Percentiles rank a stretch among this genome's conserved stretches.
Conservation (phyloP, 2,888 invertebrate species). For the Macrophya annulata region DNA sequence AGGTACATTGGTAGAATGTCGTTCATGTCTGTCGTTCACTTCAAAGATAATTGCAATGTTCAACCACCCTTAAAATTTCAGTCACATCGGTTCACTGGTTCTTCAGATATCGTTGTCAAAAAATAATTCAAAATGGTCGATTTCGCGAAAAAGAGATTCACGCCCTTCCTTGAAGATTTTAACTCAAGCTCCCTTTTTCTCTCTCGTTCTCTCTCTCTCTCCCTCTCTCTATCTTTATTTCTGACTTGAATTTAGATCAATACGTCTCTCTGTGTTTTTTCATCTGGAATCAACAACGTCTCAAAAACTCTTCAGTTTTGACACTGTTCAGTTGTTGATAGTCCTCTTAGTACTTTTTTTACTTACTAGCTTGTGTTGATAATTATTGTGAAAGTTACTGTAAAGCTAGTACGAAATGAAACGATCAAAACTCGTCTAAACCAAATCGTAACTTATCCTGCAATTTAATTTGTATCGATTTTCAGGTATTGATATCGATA, state of each 20-base stretch:
- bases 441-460: background rate
- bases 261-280: background rate
- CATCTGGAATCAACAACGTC: background rate
- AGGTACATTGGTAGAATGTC: background rate
- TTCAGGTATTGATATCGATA: background rate
- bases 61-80: background rate
- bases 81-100: conserved; percentile 1
- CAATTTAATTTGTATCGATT: background rate
- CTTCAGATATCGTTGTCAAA: background rate
- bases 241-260: background rate
- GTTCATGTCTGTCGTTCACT: background rate
- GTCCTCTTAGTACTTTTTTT: background rate
- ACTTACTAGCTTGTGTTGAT: background rate
- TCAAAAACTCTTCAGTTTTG: background rate
- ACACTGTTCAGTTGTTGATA: background rate
- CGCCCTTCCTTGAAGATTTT: background rate
- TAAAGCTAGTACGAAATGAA: background rate
- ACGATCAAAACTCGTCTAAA: background rate
- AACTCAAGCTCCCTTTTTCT: background rate
- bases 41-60: background rate
- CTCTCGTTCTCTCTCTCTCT: background rate
- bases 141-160: background rate
- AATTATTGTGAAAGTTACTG: background rate
- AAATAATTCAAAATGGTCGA: background rate
- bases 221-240: no score